Base-by-base conservation (phyloP, 2,113 vertebrate genomes). In the Orientallactaga bullata region DNA sequence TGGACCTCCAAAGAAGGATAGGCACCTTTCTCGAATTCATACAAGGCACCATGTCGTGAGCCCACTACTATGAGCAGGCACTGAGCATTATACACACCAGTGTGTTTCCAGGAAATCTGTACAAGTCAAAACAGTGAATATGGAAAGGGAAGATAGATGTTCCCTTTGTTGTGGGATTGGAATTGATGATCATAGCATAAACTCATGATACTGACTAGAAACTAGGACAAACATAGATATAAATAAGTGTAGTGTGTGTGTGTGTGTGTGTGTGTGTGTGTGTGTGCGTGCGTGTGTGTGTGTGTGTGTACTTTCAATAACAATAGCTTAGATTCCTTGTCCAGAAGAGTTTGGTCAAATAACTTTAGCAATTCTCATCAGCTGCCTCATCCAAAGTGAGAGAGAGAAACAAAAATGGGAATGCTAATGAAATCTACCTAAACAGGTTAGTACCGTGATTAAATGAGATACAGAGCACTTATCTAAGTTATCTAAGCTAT, bases 331-430 rank as follows among this genome's bases (percentile, higher is more conserved):
- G 2, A 21, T 65, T 2, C 51, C 17, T 58, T n/a, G 1, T 74
- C 42, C n/a, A 76, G 3, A 35, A 73, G 21, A 20, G 35, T 94
- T 87, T 73, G 35, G 39, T 91, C 55, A 96, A 94, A 89, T 68
- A 32, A 80, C 24, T 55, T 88, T 39, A 65, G 10, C 61, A 94
- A 58, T 39, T 88, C 1, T 77, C 55, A 80, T 39, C 10, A 16
- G 30, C 47, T 91, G 39, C 16, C 9, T 82, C 13, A 72, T 66
- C 18, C 23, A 77, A 71, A 81, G 37, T 61, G 1, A 6, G 47
- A 28, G 37, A 37, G 17, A 15, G 21, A 42, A 24, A 7, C 20
- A 63, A 88, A 94, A 69, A 55, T 51, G 21, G 7, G 7, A 6
- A 15, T 76, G 11, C 3, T 65, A 39, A 66, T 55, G 76, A 21